phyloP scores from a whole-genome alignment of 37 sponge, comb jelly and placozoan species.

The Geodia barretti region DNA sequence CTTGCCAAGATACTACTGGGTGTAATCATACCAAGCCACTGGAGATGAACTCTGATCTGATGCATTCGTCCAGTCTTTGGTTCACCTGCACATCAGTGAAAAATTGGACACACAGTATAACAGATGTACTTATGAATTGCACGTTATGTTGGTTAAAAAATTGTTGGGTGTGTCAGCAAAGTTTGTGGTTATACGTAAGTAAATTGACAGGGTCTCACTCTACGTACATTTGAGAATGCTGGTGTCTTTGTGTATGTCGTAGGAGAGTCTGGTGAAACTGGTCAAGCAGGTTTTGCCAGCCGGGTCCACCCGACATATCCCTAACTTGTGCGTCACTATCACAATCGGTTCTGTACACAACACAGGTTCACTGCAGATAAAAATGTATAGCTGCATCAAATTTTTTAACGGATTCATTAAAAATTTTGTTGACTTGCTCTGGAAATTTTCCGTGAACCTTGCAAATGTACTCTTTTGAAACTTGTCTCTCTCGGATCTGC shows the following conservation, averaged over 20 bases:
- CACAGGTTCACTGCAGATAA: conserved; percentile 50
- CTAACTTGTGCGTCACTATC: conserved; percentile 83
- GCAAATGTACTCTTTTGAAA: conserved; percentile 83
- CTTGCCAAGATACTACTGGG: no score
- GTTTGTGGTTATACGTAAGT: no score
- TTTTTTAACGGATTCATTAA: no score
- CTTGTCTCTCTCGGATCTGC: conserved; percentile 69
- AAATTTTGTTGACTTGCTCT: no score
- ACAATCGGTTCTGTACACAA: conserved; percentile 87
- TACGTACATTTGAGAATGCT: conserved; percentile 89
- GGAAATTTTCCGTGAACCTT: conserved; percentile 90
- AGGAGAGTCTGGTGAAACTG: conserved; percentile 70
- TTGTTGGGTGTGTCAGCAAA: neutral
- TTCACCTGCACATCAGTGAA: conserved; percentile 31
- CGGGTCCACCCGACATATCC: conserved; percentile 79
- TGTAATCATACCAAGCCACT: conserved; percentile 91
- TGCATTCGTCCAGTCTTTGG: conserved; percentile 95
- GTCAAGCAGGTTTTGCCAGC: conserved; percentile 81
- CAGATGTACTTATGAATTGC: no score
- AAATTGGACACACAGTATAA: neutral
- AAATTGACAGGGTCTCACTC: no score
- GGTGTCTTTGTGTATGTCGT: conserved; percentile 69
- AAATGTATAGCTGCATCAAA: neutral
- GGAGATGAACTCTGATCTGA: conserved; percentile 89
- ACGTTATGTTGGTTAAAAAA: neutral